Conservation (phyloP, 2,797 vertebrate genomes). For the Acipenser transmontanus region DNA sequence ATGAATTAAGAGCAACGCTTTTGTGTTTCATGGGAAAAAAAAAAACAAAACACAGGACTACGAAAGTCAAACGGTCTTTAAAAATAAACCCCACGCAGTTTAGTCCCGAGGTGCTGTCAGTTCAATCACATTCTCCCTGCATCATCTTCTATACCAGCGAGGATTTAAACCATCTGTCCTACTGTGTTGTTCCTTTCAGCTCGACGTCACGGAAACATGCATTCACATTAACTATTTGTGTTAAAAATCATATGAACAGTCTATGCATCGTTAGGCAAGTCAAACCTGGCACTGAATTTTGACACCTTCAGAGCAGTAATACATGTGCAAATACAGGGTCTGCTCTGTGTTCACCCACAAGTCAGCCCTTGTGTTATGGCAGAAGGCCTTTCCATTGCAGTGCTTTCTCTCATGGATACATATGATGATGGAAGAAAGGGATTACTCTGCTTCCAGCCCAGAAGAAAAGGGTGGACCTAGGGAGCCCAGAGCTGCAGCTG, state of each 20-base stretch:
- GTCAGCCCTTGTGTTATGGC: too few relatives aligned
- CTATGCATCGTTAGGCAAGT: conserved; percentile 59
- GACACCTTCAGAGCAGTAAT: too few relatives aligned
- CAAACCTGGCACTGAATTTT: conserved; percentile 31
- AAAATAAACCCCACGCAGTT: background rate
- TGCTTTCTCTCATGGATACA: too few relatives aligned
- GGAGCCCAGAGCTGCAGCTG: too few relatives aligned
- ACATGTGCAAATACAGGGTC: too few relatives aligned
- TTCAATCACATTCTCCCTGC: background rate
- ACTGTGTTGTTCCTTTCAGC: conserved; percentile 27
- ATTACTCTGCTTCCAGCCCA: too few relatives aligned
- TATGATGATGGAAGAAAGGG: too few relatives aligned
- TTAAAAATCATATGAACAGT: conserved; percentile 54
- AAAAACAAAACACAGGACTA: background rate
- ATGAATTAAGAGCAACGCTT: conserved; percentile 13
- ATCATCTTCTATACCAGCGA: background rate
- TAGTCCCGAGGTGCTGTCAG: background rate
- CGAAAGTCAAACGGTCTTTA: background rate
- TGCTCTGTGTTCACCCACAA: too few relatives aligned
- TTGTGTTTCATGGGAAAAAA: background rate
- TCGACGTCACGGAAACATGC: conserved; percentile 42
- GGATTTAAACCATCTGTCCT: background rate
- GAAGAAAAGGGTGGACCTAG: too few relatives aligned
- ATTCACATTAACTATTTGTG: conserved; percentile 62
- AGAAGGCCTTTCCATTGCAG: too few relatives aligned